Evolutionary conservation across 2,113 vertebrate genomes (phyloP), one percentile per base, ranked within the genome.

Genomic region (Brienomyrus brachyistius): DNA sequence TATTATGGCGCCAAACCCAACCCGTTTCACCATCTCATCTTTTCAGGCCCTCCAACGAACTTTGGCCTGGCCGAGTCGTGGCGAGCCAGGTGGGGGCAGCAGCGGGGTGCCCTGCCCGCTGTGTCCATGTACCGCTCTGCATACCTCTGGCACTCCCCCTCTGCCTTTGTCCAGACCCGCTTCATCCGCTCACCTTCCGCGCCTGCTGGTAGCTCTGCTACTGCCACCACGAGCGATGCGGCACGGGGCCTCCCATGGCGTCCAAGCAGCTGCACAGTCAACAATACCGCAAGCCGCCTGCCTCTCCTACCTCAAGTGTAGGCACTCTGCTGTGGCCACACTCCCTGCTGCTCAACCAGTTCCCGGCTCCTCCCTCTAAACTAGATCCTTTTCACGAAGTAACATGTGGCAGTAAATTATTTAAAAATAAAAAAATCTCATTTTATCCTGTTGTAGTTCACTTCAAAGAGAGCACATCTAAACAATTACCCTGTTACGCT

Each of bases 11-110:
- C 40, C 40, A 40, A 48, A 2, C 4, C 10, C 23, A 23, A 13
- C 27, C 77, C 17, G 1, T 23, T 84, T 84, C 9, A n/a, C 82
- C 43, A 9, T 54, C 83, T 82, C 90, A 86, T 89, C 83, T 91
- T 51, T 52, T 91, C 94, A 97, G 97, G 91, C 31, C 95, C 96
- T 89, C 95, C 96, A 19, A 97, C 95, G 35, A 95, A 95, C 92
- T 95, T 95, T 0, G 96, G 96, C n/a, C 94, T 94, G 2, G 91
- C 86, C 0, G 89, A 94, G 90, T 91, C 90, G 17, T 92, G 95
- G 93, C 92, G 89, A 88, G 93, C 91, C 74, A 70, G 90, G 88
- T 52, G 93, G 94, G 93, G 92, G 15, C 88, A 0, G 0, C 90
- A 23, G 62, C 91, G 56, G 87, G 74, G 87, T 45, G 89, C 48